A percentile compares a stretch with the other conserved stretches of the same genome.
Conservation (phyloP, 2,113 vertebrate genomes). For the Lamprotornis superbus region DNA sequence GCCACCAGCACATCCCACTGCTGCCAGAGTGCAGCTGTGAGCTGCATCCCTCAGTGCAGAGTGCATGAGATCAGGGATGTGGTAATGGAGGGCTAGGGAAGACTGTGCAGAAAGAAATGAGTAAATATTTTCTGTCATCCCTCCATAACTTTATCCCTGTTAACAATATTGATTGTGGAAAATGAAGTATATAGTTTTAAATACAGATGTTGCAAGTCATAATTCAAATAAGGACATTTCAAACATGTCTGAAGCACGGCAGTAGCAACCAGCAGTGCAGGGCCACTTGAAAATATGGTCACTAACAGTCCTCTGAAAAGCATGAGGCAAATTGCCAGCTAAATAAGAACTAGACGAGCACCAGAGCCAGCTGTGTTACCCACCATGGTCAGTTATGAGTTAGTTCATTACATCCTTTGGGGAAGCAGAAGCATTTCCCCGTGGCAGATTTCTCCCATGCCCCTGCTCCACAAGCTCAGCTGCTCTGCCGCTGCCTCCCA, state of each 20-base stretch:
- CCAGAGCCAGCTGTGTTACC: rapidly evolving
- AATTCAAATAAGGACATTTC: slow-evolving; percentile 40
- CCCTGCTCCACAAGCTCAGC: background rate
- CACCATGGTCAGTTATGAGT: background rate
- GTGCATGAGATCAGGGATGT: background rate
- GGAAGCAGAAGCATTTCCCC: background rate
- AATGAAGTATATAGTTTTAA: slow-evolving; percentile 24
- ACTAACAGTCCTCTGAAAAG: background rate
- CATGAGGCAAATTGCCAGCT: background rate
- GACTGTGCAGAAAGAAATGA: background rate
- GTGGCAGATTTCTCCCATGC: background rate
- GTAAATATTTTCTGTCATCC: slow-evolving; percentile 16
- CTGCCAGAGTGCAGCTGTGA: background rate
- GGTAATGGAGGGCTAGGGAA: background rate
- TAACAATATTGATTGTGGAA: slow-evolving; percentile 39
- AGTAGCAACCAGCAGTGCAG: background rate
- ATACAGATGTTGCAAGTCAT: background rate
- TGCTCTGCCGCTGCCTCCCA: background rate
- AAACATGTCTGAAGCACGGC: background rate
- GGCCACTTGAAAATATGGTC: background rate
- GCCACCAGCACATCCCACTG: background rate
- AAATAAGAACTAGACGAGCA: background rate
- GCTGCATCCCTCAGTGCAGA: background rate
- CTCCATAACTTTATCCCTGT: background rate
- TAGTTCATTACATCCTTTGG: background rate